Conservation (phyloP, 2,797 vertebrate species). For the Sciaenops ocellatus region DNA sequence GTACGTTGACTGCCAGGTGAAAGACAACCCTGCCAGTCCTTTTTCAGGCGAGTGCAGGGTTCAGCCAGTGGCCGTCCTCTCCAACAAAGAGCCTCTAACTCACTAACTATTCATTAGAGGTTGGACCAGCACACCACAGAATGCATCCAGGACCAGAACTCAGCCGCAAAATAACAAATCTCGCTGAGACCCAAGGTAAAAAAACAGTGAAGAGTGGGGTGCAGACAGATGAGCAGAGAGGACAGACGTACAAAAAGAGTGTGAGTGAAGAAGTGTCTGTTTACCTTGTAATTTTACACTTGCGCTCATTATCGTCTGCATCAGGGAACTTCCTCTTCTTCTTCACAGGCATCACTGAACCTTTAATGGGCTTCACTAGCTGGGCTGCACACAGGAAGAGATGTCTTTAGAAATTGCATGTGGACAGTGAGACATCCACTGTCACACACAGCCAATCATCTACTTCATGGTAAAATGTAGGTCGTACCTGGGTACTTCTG, state of each 20-base stretch:
- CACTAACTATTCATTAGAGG: background rate
- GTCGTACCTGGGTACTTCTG: constrained; percentile 76
- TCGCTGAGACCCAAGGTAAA: background rate
- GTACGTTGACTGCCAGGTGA: background rate
- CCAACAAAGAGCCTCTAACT: background rate
- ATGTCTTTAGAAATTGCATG: background rate
- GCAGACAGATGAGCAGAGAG: background rate
- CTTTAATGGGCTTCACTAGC: constrained; percentile 66
- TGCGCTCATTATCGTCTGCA: constrained; percentile 87
- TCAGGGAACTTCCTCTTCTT: constrained; percentile 94
- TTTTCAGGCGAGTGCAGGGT: background rate
- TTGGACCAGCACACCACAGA: background rate
- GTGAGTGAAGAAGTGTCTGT: background rate
- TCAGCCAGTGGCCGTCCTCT: background rate
- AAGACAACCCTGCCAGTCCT: constrained; percentile 20
- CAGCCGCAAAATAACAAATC: background rate
- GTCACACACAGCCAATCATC: background rate
- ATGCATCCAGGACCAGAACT: background rate
- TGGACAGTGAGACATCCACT: background rate
- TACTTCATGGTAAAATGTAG: background rate
- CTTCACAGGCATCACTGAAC: constrained; percentile 92
- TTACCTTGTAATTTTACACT: constrained; percentile 94
- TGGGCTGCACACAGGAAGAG: constrained; percentile 50
- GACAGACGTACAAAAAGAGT: background rate
- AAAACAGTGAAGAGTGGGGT: background rate